These are phyloP conservation scores for Orchesella cincta DNA, from an alignment of 1,140 invertebrate species.

Conservation along the genomic window DNA sequence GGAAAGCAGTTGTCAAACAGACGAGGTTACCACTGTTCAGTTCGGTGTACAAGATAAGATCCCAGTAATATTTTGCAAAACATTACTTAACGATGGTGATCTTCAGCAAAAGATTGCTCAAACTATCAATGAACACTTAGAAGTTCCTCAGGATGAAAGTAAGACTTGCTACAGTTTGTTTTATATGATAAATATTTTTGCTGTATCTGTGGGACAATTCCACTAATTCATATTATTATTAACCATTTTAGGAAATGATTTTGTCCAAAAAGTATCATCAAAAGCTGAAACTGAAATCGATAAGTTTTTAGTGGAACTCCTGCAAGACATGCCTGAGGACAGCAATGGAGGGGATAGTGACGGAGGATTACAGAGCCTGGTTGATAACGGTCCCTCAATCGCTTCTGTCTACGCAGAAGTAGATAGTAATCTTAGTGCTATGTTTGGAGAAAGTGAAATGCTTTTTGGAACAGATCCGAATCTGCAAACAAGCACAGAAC, in stretches of 20 bases:
- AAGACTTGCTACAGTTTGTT: not conserved
- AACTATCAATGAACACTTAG: slow-evolving; percentile 16
- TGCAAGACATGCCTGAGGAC: not conserved
- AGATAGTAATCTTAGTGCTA: not conserved
- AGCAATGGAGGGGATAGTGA: not conserved
- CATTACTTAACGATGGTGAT: not conserved
- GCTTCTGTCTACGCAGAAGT: not conserved
- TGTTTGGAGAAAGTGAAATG: not conserved
- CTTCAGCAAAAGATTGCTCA: slow-evolving; percentile 9
- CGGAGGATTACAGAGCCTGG: not conserved
- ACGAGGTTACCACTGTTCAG: not conserved
- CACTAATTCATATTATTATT: no score
- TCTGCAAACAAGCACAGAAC: no score
- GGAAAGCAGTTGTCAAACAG: not conserved
- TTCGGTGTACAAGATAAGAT: not conserved
- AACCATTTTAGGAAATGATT: not conserved
- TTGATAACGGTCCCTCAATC: not conserved
- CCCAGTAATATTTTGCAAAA: slow-evolving; percentile 13
- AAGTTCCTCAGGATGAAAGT: not conserved
- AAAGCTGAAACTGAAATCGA: slow-evolving; percentile 16
- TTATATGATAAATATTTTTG: not conserved
- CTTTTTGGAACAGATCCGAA: no score
- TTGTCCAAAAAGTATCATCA: not conserved
- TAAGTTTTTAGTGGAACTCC: slow-evolving; percentile 15
- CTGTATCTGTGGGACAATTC: no score